Base-by-base conservation (phyloP, 2,113 vertebrate genomes). In the Collichthys lucidus region DNA sequence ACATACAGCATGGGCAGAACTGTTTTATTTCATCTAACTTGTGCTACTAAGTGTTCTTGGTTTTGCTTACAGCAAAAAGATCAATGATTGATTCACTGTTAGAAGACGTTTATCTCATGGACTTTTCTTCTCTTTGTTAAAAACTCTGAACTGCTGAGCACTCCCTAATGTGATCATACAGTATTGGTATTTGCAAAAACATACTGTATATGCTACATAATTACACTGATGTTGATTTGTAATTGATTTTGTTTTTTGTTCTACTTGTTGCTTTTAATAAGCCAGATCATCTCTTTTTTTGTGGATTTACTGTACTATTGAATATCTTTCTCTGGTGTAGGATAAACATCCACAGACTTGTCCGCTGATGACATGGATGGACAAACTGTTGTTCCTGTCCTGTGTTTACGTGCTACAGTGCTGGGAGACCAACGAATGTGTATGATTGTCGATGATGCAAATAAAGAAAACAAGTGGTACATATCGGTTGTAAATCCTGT, bases 351-450 rank as follows among this genome's bases (percentile, higher is more conserved):
- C 79, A 88, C 63, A 65, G 64, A 29, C 79, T 72, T 63, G 44
- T 87, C 79, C 70, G 70, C 75, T 70, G 83, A 82, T 67, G 77
- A 85, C 76, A 79, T 59, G 55, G 77, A 82, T 62, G 79, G 82
- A 60, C 77, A 87, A 94, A 91, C 94, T 94, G 94, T 94, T 96
- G 96, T 96, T 96, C 94, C 92, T 95, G 95, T 96, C 95, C 95
- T 95, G 95, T 96, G 96, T 96, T 96, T 93, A 94, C 94, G 94
- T 96, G 94, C 96, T 95, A 96, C 96, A 96, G 95, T 96, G 94
- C 96, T 96, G 95, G 96, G 95, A 96, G 97, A 97, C 96, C 95
- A 88, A 95, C 95, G 97, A 97, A 97, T 98, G 97, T 98, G 97
- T 96, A 94, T 95, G 95, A 95, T 95, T 92, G 86, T 93, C 74